Conservation (phyloP, 2,797 vertebrate genomes). For the Trematomus bernacchii region DNA sequence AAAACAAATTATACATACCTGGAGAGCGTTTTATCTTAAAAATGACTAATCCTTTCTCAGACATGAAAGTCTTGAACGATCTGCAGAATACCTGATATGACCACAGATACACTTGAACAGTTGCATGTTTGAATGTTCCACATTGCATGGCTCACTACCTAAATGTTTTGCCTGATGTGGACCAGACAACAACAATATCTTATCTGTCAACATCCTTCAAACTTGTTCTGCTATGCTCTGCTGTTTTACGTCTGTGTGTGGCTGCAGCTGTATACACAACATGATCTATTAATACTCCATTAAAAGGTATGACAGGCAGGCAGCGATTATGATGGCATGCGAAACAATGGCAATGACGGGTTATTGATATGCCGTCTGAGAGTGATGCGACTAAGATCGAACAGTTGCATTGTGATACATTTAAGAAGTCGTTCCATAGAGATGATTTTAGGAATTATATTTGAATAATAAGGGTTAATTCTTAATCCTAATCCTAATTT, state of each 20-base stretch:
- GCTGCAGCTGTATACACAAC: neutral
- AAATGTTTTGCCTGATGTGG: constrained; percentile 64
- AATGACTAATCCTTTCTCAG: constrained; percentile 13
- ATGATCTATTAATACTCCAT: constrained; percentile 7
- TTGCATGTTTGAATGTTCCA: constrained; percentile 64
- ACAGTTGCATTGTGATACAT: neutral
- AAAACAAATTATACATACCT: constrained; percentile 3
- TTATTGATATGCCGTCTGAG: neutral
- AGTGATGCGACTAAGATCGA: neutral
- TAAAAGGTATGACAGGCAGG: neutral
- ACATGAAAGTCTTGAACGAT: constrained; percentile 17
- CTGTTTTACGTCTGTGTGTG: constrained; percentile 4
- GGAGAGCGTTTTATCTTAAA: constrained; percentile 17
- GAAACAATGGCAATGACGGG: neutral
- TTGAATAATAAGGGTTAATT: neutral
- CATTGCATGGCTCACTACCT: constrained; percentile 55
- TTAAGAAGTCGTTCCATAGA: neutral
- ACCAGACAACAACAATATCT: constrained; percentile 74
- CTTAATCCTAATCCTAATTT: neutral
- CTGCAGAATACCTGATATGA: constrained; percentile 26
- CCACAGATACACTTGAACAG: constrained; percentile 50
- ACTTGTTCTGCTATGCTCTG: constrained; percentile 37
- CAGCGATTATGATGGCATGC: neutral
- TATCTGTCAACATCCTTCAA: constrained; percentile 53
- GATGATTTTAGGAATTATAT: neutral